Evolutionary conservation across 2,888 invertebrate genomes (phyloP).

Genomic region (Cecidostiba fungosa): DNA sequence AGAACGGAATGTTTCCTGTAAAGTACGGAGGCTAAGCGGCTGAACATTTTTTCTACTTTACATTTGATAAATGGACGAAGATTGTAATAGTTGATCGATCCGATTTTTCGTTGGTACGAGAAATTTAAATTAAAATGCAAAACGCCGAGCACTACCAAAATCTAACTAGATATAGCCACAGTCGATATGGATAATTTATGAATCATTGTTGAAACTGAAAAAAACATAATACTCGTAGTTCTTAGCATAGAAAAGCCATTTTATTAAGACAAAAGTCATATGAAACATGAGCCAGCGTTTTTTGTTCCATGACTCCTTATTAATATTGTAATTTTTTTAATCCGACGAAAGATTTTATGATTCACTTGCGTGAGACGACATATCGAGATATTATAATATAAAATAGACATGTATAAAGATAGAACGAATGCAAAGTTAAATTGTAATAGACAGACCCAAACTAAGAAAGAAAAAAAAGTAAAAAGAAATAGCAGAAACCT

Average conservation of each 20-base stretch:
- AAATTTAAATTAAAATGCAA: too few species aligned
- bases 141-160: not conserved
- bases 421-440: constrained; percentile 43
- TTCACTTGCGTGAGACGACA: constrained; percentile 60
- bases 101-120: too few species aligned
- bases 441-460: constrained; percentile 48
- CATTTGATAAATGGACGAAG: not conserved
- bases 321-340: constrained; percentile 6
- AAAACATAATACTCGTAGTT: constrained; percentile 17
- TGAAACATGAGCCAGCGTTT: not conserved
- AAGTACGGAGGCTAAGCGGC: constrained; percentile 24
- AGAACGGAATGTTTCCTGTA: constrained; percentile 38
- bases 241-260: constrained; percentile 25
- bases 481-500: constrained; percentile 45
- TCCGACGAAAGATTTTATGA: constrained; percentile 34
- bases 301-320: not conserved
- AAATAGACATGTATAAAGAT: constrained; percentile 54
- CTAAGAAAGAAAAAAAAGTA: constrained; percentile 41
- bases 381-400: constrained; percentile 65
- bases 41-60: constrained; percentile 10
- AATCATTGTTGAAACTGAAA: constrained; percentile 34
- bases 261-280: not conserved
- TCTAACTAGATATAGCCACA: constrained; percentile 26
- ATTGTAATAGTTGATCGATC: not conserved
- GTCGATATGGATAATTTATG: constrained; percentile 24